phyloP scores from a whole-genome alignment of 30 jellyfish, hydroid and myxozoan species.

The Chironex yamaguchii region DNA sequence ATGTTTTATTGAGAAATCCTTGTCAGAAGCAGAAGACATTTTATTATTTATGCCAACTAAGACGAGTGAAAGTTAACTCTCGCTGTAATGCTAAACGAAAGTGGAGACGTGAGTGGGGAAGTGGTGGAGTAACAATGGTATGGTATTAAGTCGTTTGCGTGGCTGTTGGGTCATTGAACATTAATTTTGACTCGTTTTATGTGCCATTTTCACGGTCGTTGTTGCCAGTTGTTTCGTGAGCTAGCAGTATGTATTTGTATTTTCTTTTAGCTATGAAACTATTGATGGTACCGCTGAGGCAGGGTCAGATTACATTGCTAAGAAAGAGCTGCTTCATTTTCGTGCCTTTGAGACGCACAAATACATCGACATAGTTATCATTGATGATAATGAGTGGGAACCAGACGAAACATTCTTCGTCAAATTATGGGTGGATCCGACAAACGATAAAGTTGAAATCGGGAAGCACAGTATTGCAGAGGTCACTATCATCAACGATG shows the following conservation, averaged over 20 bases:
- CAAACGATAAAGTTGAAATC: slow-evolving; percentile 64
- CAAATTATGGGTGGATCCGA: slow-evolving; percentile 78
- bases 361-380: slow-evolving; percentile 80
- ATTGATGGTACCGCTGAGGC: slow-evolving; percentile 98
- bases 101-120: too few species aligned
- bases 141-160: too few species aligned
- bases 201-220: too few species aligned
- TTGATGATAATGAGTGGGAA: slow-evolving; percentile 97
- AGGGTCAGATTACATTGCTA: slow-evolving; percentile 89
- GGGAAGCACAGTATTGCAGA: slow-evolving; percentile 96
- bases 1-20: too few species aligned
- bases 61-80: too few species aligned
- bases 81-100: too few species aligned
- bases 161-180: too few species aligned
- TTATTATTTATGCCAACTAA: too few species aligned
- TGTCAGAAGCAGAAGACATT: too few species aligned
- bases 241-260: background rate
- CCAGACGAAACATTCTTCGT: slow-evolving; percentile 98
- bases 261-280: slow-evolving; percentile 81
- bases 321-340: slow-evolving; percentile 84
- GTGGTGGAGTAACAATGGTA: too few species aligned
- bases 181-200: too few species aligned
- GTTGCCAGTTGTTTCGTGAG: too few species aligned
- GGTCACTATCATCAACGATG: slow-evolving; percentile 93
- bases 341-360: slow-evolving; percentile 82